phyloP scores from a whole-genome alignment of 2,888 invertebrate genomes.

The Calephelis perditalis region DNA sequence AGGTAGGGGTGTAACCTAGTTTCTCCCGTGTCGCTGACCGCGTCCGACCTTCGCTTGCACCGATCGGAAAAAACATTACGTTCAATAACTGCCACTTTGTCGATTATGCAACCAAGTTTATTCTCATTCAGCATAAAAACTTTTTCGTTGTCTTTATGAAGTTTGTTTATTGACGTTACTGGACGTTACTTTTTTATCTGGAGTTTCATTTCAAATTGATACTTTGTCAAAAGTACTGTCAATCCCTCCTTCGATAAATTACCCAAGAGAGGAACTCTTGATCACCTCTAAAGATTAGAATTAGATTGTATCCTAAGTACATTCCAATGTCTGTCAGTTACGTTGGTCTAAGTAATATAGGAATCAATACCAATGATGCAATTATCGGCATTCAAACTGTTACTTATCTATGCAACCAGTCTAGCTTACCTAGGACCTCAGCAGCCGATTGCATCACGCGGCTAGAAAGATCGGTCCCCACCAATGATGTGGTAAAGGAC shows the following conservation, averaged over 20 bases:
- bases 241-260: too few relatives aligned
- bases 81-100: conserved; percentile 41
- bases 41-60: conserved; percentile 68
- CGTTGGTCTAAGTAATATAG: conserved; percentile 13
- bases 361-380: conserved; percentile 31
- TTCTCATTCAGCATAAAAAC: conserved; percentile 38
- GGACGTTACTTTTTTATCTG: too few relatives aligned
- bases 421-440: conserved; percentile 53
- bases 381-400: conserved; percentile 48
- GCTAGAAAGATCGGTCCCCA: conserved; percentile 77
- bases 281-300: too few relatives aligned
- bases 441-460: conserved; percentile 63
- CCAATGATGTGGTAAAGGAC: conserved; percentile 75
- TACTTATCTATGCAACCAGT: conserved; percentile 52
- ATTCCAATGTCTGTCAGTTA: conserved; percentile 10
- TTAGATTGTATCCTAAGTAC: not conserved
- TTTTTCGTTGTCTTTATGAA: conserved; percentile 8
- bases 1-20: conserved; percentile 68
- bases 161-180: conserved; percentile 3
- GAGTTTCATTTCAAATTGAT: too few relatives aligned
- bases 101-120: conserved; percentile 50
- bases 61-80: conserved; percentile 50
- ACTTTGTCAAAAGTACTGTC: too few relatives aligned
- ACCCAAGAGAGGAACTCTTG: too few relatives aligned
- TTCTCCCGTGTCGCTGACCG: conserved; percentile 66